Percentiles rank a stretch among this genome's conserved stretches.
Conservation (phyloP, 1,140 invertebrate species). For the Penaeus chinensis region DNA sequence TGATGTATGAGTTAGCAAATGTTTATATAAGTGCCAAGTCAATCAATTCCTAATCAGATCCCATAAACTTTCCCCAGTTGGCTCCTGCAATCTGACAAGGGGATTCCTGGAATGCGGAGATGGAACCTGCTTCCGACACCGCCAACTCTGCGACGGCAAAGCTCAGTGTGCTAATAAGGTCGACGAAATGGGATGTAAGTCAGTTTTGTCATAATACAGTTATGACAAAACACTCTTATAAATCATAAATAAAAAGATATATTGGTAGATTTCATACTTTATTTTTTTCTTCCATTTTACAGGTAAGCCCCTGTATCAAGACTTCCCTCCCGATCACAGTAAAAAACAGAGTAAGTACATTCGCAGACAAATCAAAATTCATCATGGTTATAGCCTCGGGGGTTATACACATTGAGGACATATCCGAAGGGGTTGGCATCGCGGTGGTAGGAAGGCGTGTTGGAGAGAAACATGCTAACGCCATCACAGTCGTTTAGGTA, state of each 20-base stretch:
- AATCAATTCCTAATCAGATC: background rate
- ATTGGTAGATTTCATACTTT: background rate
- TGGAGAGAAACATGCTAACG: too few relatives aligned
- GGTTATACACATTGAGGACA: too few relatives aligned
- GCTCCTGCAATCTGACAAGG: slow-evolving; percentile 59
- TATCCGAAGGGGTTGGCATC: too few relatives aligned
- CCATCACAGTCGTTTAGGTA: too few relatives aligned
- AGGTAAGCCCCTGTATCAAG: slow-evolving; percentile 38
- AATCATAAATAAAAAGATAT: background rate
- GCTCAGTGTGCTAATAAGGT: slow-evolving; percentile 68
- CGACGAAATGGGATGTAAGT: slow-evolving; percentile 70
- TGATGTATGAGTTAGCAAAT: too few relatives aligned
- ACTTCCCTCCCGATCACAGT: slow-evolving; percentile 36
- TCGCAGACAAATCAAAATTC: too few relatives aligned
- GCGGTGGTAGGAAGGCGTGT: too few relatives aligned
- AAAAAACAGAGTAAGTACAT: slow-evolving; percentile 18
- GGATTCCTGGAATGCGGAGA: slow-evolving; percentile 64
- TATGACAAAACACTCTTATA: too few relatives aligned
- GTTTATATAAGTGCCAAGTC: too few relatives aligned
- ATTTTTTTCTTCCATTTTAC: background rate
- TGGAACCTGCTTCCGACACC: slow-evolving; percentile 65
- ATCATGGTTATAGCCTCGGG: too few relatives aligned
- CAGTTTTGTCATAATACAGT: slow-evolving; percentile 48
- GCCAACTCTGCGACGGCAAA: slow-evolving; percentile 68
- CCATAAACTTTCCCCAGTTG: slow-evolving; percentile 50